Base-by-base conservation (phyloP, 2,888 invertebrate genomes). In the Drosophila monieri region DNA sequence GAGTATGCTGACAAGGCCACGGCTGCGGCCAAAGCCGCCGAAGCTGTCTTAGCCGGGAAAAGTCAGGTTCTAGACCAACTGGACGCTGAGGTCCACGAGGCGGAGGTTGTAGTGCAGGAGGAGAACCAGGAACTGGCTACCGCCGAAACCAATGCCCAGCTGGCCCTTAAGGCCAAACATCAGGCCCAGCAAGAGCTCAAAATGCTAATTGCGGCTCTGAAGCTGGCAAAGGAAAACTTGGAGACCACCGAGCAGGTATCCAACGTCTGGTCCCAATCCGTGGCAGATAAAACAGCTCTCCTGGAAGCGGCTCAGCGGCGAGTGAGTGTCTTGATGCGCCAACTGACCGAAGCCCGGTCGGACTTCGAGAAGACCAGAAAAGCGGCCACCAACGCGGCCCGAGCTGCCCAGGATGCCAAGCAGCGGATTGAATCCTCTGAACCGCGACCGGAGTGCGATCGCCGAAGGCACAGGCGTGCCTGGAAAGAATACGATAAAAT, bases 21-120 rank as follows among this genome's bases (percentile, higher is more conserved):
- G 2, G 93, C 94, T 89, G 95, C 95, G 0, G 94, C 95, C 0
- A 94, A 94, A 85, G 95, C 95, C 0, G 95, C 95, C 0, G 94
- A 94, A 85, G 95, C 95, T 0, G 95, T 94, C 0, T 90, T 95
- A 0, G 93, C 93, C 1, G 94, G 94, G 0, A 95, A 95, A 77
- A 93, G 94, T 76, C 93, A 94, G 1, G 92, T 95, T 12, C 94
- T 95, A 0, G 94, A 94, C 73, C 94, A 95, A 80, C 91, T 95
- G 0, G 94, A 94, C 75, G 93, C 94, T 78, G 94, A 95, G 88
- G 93, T 95, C 3, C 94, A 93, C 49, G 95, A 95, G 84, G 94
- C 94, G 0, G 94, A 94, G 57, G 92, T 93, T 0, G 93, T 93
- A 1, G 93, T 94, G 0, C 92, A 93, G 15, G 94, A 94, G 88